Base-by-base conservation (phyloP, 2,888 invertebrate genomes). In the Archips crataeganus region DNA sequence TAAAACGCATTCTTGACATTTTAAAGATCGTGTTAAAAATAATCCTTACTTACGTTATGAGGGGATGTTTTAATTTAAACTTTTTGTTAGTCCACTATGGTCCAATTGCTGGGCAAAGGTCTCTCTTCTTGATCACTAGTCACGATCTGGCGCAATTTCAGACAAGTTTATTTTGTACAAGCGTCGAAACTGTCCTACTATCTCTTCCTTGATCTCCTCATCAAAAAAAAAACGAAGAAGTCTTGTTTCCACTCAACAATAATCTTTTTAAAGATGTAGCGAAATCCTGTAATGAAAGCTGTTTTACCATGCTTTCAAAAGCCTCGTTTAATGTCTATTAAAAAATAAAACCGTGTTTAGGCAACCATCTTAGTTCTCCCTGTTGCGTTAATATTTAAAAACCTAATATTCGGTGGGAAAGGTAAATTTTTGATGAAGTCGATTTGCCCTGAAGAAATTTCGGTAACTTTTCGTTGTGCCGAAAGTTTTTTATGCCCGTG, bases 371-470 rank as follows among this genome's bases (percentile, higher is more conserved):
- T 15, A 23, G 42, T 74, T 74, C 32, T 70, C 74, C 74, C 74
- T 65, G 15, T 65, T 65, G 69, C 70, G 60, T 74, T 68, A 74
- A 74, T 74, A 74, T 74, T 75, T 75, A 77, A 75, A 78, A 77
- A 75, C 71, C 73, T 76, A 71, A 80, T 77, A 78, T 76, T 79
- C 76, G 75, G 76, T 76, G 70, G 74, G 77, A 76, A 80, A 76
- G 79, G 82, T 82, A 81, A 82, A 82, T 84, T 79, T 79, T 80
- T 77, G 80, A 77, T 79, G 77, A 76, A 79, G 78, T 78, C 81
- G 79, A 79, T 79, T 80, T 79, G 74, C 78, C 73, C 74, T 71
- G 75, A 79, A 80, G 70, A 74, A 70, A 61, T 64, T 74, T 64
- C 39, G 36, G 70, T 66, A 79, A 77, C 61, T 78, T 78, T 80